Conservation (phyloP, 2,797 vertebrate species). For the Hyperoplus immaculatus region DNA sequence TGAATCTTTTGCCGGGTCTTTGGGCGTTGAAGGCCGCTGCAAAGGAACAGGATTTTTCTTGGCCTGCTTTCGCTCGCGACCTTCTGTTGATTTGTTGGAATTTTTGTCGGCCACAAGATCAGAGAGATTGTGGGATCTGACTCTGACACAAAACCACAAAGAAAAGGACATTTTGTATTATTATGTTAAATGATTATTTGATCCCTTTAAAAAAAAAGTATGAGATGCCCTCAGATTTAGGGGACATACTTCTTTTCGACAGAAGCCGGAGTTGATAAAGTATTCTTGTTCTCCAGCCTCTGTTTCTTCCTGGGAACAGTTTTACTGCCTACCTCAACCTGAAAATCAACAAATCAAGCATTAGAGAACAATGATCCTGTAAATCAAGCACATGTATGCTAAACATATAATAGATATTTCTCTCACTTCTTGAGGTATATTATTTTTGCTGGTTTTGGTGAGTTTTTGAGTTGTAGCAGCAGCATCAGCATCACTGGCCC, state of each 20-base stretch:
- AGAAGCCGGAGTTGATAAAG: slow-evolving; percentile 75
- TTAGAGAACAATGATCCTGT: background rate
- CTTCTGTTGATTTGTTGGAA: slow-evolving; percentile 71
- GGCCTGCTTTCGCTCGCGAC: slow-evolving; percentile 76
- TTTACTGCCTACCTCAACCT: slow-evolving; percentile 84
- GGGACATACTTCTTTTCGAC: slow-evolving; percentile 88
- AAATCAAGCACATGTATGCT: background rate
- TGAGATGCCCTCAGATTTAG: background rate
- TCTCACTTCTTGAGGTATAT: slow-evolving; percentile 67
- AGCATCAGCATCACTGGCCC: slow-evolving; percentile 19
- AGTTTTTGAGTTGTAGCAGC: slow-evolving; percentile 33
- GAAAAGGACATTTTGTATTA: background rate
- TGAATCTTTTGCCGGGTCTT: slow-evolving; percentile 46
- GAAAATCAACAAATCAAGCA: slow-evolving; percentile 44
- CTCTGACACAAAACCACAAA: background rate
- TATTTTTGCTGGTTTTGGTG: slow-evolving; percentile 84
- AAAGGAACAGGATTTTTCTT: slow-evolving; percentile 51
- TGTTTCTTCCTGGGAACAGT: slow-evolving; percentile 86
- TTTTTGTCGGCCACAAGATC: slow-evolving; percentile 54
- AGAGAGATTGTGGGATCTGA: slow-evolving; percentile 18
- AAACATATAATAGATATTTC: background rate
- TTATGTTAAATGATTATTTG: background rate
- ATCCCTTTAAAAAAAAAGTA: background rate
- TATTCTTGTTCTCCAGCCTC: slow-evolving; percentile 84
- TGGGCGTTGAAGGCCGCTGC: slow-evolving; percentile 42